A percentile compares a stretch with the other conserved stretches of the same genome.
phyloP scores from a whole-genome alignment of 2,888 invertebrate genomes.

The Drosophila parthenogenetica region DNA sequence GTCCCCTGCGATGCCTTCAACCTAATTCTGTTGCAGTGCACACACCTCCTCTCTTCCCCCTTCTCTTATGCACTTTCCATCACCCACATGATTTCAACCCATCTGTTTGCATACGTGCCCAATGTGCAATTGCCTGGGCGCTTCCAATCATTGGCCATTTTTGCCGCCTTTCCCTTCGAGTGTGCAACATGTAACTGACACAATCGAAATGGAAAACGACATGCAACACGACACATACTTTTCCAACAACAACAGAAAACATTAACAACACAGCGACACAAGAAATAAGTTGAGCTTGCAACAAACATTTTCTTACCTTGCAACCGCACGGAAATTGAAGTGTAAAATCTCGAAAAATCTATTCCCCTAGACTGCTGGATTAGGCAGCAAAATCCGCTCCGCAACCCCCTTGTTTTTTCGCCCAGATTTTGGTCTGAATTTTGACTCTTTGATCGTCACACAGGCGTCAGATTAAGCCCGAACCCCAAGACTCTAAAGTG shows the following conservation, averaged over 20 bases:
- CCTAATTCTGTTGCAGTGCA: not conserved
- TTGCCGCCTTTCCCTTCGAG: conserved; percentile 27
- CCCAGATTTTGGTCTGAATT: conserved; percentile 60
- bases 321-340: conserved; percentile 72
- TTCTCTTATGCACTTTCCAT: not conserved
- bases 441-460: conserved; percentile 59
- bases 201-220: conserved; percentile 81
- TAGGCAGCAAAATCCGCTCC: conserved; percentile 33
- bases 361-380: conserved; percentile 42
- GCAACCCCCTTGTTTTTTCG: not conserved
- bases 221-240: conserved; percentile 67
- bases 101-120: conserved; percentile 78
- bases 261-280: conserved; percentile 28
- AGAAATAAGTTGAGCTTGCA: conserved; percentile 50
- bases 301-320: conserved; percentile 58
- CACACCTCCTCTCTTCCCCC: not conserved
- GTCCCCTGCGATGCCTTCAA: not conserved
- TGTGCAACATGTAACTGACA: conserved; percentile 77
- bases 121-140: conserved; percentile 76
- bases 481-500: conserved; percentile 21
- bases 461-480: conserved; percentile 62
- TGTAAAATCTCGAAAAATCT: conserved; percentile 64
- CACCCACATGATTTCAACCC: conserved; percentile 13
- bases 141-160: conserved; percentile 63
- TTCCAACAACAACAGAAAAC: conserved; percentile 18